Conservation (phyloP, 2,797 vertebrate genomes). For the Adrianichthys oophorus region DNA sequence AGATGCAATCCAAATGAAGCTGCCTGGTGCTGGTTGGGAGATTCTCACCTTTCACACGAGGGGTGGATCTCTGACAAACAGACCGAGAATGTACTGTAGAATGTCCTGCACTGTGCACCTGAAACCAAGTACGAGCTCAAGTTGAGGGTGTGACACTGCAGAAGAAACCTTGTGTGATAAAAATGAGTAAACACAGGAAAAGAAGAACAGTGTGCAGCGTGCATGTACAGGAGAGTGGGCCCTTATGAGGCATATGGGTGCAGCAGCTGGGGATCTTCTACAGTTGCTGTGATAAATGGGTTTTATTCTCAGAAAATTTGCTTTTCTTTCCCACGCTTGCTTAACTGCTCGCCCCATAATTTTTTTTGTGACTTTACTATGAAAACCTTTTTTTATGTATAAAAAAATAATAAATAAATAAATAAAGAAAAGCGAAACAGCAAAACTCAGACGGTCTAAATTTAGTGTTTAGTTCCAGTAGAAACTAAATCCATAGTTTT, state of each 20-base stretch:
- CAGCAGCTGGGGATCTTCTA: constrained; percentile 55
- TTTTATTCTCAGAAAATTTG: constrained; percentile 36
- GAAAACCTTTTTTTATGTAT: neutral
- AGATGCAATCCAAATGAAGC: no score
- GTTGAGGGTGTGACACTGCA: constrained; percentile 9
- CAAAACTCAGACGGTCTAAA: neutral
- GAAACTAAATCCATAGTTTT: neutral
- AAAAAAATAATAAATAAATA: neutral
- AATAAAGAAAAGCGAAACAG: neutral
- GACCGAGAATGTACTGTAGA: neutral
- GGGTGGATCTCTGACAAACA: neutral
- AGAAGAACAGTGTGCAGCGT: constrained; percentile 34
- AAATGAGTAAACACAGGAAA: constrained; percentile 13
- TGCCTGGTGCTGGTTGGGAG: no score
- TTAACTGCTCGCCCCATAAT: constrained; percentile 24
- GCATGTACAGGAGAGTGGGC: constrained; percentile 31
- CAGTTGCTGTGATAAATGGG: constrained; percentile 42
- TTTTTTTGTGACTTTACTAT: constrained; percentile 29
- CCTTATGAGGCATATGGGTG: constrained; percentile 48
- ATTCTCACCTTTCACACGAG: no score
- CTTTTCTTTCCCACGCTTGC: constrained; percentile 29
- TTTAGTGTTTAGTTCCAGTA: no score
- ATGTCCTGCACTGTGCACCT: neutral
- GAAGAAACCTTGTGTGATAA: constrained; percentile 26
- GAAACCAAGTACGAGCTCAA: constrained; percentile 14